Percentiles rank a stretch among this genome's conserved stretches.
phyloP scores from a whole-genome alignment of 2,888 invertebrate genomes.

The Mesorhabditis spiculigera region DNA sequence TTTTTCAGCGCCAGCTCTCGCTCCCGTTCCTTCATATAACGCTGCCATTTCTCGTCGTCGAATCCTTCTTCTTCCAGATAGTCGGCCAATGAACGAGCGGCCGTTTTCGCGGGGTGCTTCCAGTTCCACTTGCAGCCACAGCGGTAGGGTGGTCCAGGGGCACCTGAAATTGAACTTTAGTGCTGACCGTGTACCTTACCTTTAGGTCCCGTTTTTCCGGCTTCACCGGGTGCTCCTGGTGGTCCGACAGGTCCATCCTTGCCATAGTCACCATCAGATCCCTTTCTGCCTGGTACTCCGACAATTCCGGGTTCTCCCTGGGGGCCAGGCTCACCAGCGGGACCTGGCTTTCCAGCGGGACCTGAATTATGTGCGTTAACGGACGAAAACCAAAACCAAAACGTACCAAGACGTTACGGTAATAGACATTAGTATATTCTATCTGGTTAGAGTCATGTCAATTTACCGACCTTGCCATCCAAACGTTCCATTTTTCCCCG shows the following conservation, averaged over 20 bases:
- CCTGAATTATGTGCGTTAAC: no score
- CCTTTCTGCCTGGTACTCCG: not conserved
- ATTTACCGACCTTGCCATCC: not conserved
- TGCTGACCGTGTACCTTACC: no score
- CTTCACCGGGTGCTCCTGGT: not conserved
- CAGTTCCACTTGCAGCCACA: not conserved
- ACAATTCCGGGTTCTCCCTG: not conserved
- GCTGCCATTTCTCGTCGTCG: not conserved
- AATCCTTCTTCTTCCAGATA: not conserved
- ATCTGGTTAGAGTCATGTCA: no score
- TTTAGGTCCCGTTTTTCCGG: no score
- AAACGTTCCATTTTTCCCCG: slow-evolving; percentile 23
- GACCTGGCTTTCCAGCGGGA: not conserved
- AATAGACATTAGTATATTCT: no score
- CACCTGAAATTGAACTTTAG: not conserved
- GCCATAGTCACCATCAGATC: not conserved
- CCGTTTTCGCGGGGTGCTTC: not conserved
- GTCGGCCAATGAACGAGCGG: not conserved
- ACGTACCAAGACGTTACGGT: no score
- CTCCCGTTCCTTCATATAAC: not conserved
- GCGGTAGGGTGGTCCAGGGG: not conserved
- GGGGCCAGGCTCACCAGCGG: not conserved
- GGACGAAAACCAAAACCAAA: no score
- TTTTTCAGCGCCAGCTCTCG: not conserved
- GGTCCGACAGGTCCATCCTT: not conserved